A percentile compares a stretch with the other conserved stretches of the same genome.
Evolutionary conservation across 2,797 vertebrate species (phyloP).

Genomic region (Furcifer pardalis): DNA sequence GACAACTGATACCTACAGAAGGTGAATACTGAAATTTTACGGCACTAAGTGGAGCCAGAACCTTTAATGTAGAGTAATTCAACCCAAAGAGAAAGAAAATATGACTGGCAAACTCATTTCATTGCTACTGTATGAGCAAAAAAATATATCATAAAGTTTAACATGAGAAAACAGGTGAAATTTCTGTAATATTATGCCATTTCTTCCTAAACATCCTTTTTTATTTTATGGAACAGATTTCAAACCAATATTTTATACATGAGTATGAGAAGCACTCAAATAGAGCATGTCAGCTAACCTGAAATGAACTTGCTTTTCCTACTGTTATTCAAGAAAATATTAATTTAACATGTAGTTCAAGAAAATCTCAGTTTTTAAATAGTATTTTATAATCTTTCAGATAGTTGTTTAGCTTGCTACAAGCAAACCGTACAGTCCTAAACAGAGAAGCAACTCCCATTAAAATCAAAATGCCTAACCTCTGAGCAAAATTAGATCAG

Average conservation of each 20-base stretch:
- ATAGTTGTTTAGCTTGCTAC: slow-evolving; percentile 37
- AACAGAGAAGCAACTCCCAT: background rate
- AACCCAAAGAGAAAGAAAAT: slow-evolving; percentile 38
- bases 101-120: background rate
- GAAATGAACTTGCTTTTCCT: slow-evolving; percentile 19
- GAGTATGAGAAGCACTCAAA: slow-evolving; percentile 9
- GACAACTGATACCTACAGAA: slow-evolving; percentile 46
- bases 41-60: slow-evolving; percentile 38
- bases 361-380: slow-evolving; percentile 35
- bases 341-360: slow-evolving; percentile 28
- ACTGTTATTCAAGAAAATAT: slow-evolving; percentile 40
- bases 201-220: background rate
- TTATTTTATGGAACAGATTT: slow-evolving; percentile 14
- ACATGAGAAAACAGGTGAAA: background rate
- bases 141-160: background rate
- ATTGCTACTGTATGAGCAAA: slow-evolving; percentile 14
- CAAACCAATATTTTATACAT: slow-evolving; percentile 18
- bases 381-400: slow-evolving; percentile 10
- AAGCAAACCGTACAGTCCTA: background rate
- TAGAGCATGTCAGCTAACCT: slow-evolving; percentile 45
- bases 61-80: slow-evolving; percentile 41
- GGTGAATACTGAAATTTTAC: slow-evolving; percentile 32
- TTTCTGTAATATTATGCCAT: background rate
- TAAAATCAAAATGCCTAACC: background rate
- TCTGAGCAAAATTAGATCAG: background rate